These are phyloP conservation scores for Catharus minimus DNA, from an alignment of 2,113 vertebrate species.

Conservation along the genomic window DNA sequence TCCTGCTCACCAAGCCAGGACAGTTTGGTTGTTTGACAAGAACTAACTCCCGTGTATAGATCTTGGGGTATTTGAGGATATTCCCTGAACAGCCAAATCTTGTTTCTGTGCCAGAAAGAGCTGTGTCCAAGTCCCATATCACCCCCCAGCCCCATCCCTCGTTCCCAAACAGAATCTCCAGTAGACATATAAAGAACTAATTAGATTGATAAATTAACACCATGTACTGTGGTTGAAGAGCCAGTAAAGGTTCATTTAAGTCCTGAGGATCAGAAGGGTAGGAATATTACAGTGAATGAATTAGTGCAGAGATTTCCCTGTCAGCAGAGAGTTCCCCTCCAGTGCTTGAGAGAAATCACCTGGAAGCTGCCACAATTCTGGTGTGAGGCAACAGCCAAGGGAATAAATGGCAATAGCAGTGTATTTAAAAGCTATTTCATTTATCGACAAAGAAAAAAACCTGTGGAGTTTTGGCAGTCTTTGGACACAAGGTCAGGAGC, in stretches of 20 bases:
- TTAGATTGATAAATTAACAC: conserved; percentile 23
- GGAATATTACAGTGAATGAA: neutral
- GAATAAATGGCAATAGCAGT: neutral
- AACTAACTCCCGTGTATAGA: neutral
- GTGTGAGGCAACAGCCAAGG: neutral
- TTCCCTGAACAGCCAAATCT: neutral
- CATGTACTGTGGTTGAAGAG: neutral
- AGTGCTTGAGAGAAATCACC: conserved; percentile 22
- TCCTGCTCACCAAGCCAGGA: conserved; percentile 1
- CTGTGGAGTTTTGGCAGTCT: conserved; percentile 3
- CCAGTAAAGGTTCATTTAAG: neutral
- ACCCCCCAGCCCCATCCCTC: neutral
- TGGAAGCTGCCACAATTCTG: neutral
- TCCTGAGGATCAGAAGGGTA: neutral
- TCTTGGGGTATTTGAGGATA: neutral
- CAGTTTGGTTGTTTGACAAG: neutral
- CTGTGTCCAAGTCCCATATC: neutral
- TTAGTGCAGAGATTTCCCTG: neutral
- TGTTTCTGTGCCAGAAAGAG: neutral
- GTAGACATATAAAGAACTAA: neutral
- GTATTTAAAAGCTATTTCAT: neutral
- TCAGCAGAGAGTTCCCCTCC: neutral
- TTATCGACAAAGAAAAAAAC: conserved; percentile 4
- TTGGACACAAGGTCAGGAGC: conserved; percentile 1
- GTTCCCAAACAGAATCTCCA: neutral